Base-by-base conservation (phyloP, 1,140 invertebrate species). In the Bombus balteatus region DNA sequence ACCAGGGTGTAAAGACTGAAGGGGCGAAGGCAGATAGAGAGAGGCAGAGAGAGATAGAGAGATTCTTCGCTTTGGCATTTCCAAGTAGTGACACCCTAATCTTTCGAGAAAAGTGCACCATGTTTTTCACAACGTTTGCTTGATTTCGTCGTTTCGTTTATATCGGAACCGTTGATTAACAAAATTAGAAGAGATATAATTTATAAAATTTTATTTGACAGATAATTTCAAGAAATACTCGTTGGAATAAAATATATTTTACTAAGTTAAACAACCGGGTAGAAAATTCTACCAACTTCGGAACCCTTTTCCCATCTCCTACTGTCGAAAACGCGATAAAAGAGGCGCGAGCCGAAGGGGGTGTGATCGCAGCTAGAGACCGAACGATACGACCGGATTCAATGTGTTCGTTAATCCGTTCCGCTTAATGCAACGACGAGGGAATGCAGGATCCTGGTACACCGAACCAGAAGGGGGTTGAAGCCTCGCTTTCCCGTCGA, bases 401-500 rank as follows among this genome's bases (percentile, higher is more conserved):
- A 73, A 87, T 59, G 68, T 75, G 78, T 71, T 85, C 87, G 84
- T 89, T 89, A 89, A 89, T 89, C 83, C 87, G 76, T 72, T 53
- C 75, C 65, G 65, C 43, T 87, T 83, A 81, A 87, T 90, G 80
- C 84, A 86, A 87, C 77, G 68, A 77, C 32, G 53, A 62, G 62
- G 76, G 70, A 75, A 87, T 79, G 57, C 79, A 80, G 66, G 66
- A 76, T 81, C 34, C 47, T 62, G 70, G 76, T 62, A 65, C 28
- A 75, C 62, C 53, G 62, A 83, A 72, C 9, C 34, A 59, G 32
- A 83, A 73, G 79, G 28, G 86, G 83, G 87, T 86, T 85, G 66
- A 32, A 74, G 71, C 86, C 87, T 78, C 85, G 88, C 80, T 91
- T 92, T 91, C 90, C 81, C 85, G 89, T 84, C 88, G 72, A 73